A percentile compares a stretch with the other conserved stretches of the same genome.
phyloP scores from a whole-genome alignment of 2,888 invertebrate genomes.

The Eledona agricola region DNA sequence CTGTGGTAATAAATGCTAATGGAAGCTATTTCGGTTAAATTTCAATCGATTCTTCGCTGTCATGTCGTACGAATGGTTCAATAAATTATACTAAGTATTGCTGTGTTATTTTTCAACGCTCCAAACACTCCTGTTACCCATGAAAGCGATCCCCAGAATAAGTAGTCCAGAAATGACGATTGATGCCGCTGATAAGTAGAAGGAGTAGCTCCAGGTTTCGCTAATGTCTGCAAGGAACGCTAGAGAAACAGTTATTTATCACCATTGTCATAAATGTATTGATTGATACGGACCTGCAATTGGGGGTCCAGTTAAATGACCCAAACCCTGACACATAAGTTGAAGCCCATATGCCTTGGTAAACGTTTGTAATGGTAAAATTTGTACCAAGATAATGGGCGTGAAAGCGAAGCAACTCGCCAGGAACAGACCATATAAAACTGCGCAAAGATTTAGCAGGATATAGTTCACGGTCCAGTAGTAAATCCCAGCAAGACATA shows the following conservation, averaged over 20 bases:
- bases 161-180: slow-evolving; percentile 80
- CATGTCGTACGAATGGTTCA: too few species aligned
- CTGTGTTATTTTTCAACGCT: too few species aligned
- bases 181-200: slow-evolving; percentile 83
- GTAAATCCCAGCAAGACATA: slow-evolving; percentile 69
- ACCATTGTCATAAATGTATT: too few species aligned
- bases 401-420: slow-evolving; percentile 93
- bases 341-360: slow-evolving; percentile 92
- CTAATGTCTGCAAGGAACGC: slow-evolving; percentile 68
- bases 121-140: too few species aligned
- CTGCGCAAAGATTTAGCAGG: slow-evolving; percentile 59
- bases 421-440: slow-evolving; percentile 87
- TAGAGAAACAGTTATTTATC: slow-evolving; percentile 1
- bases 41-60: too few species aligned
- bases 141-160: too few species aligned
- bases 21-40: too few species aligned
- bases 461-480: slow-evolving; percentile 58
- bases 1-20: too few species aligned
- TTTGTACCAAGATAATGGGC: slow-evolving; percentile 85
- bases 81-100: too few species aligned
- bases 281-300: slow-evolving; percentile 76
- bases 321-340: slow-evolving; percentile 89
- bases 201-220: slow-evolving; percentile 78
- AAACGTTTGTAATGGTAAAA: slow-evolving; percentile 90
- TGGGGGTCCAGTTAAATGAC: slow-evolving; percentile 91